Percentiles rank a stretch among this genome's conserved stretches.
These are phyloP conservation scores for Drosophila anomelani DNA, from an alignment of 2,888 invertebrate genomes.

Conservation along the genomic window DNA sequence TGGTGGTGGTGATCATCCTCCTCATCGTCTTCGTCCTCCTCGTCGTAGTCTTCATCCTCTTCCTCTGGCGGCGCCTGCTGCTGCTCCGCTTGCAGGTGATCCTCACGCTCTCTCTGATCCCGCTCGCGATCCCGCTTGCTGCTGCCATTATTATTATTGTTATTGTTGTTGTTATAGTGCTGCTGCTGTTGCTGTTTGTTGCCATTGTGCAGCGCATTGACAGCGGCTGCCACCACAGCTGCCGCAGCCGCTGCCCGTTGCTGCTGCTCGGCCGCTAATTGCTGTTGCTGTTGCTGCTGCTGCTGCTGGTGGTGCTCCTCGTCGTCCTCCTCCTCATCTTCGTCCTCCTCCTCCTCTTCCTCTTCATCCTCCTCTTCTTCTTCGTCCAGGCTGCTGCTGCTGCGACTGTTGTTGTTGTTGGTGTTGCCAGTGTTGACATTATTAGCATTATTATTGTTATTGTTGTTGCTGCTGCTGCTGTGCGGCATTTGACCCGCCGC, in stretches of 20 bases:
- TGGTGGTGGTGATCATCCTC: slow-evolving; percentile 32
- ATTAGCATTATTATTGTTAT: slow-evolving; percentile 18
- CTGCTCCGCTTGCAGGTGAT: slow-evolving; percentile 27
- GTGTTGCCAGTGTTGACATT: slow-evolving; percentile 25
- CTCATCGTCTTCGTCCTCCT: slow-evolving; percentile 32
- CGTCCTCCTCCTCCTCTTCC: slow-evolving; percentile 41
- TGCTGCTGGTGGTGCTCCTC: slow-evolving; percentile 35
- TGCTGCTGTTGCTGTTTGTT: slow-evolving; percentile 58
- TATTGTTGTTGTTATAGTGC: slow-evolving; percentile 44
- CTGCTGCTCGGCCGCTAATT: slow-evolving; percentile 37
- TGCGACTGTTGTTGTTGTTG: slow-evolving; percentile 27
- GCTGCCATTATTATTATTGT: slow-evolving; percentile 36
- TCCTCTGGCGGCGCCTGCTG: slow-evolving; percentile 22
- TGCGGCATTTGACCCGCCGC: slow-evolving; percentile 22
- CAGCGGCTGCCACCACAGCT: slow-evolving; percentile 65
- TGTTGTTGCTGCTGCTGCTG: slow-evolving; percentile 41
- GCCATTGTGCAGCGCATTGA: slow-evolving; percentile 62
- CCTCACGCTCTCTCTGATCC: slow-evolving; percentile 24
- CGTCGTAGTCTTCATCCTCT: slow-evolving; percentile 22
- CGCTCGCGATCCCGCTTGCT: slow-evolving; percentile 28
- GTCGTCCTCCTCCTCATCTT: slow-evolving; percentile 34
- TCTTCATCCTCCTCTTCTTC: slow-evolving; percentile 45
- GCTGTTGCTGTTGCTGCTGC: slow-evolving; percentile 37
- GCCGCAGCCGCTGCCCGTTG: slow-evolving; percentile 42
- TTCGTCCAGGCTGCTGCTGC: slow-evolving; percentile 41